A percentile compares a stretch with the other conserved stretches of the same genome.
Evolutionary conservation across 2,113 vertebrate species (phyloP).

Genomic region (Urocynchramus pylzowi): DNA sequence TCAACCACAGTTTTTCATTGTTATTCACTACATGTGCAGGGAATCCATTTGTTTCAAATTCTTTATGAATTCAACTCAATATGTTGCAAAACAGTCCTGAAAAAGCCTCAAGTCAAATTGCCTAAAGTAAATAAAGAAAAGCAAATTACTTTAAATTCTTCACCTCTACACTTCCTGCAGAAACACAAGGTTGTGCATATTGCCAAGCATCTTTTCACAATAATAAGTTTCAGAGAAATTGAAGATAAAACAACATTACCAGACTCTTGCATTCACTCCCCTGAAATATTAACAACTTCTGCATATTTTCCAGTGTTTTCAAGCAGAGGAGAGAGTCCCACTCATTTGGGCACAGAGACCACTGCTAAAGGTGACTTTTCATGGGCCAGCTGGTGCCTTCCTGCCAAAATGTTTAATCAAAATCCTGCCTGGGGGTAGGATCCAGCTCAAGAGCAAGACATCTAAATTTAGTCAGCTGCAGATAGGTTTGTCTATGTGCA

Average conservation of each 20-base stretch:
- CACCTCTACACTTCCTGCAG: background rate
- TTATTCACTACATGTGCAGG: background rate
- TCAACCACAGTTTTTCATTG: background rate
- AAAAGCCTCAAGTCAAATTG: background rate
- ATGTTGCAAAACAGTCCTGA: background rate
- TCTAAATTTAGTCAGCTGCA: background rate
- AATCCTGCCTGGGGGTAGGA: background rate
- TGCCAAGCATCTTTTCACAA: background rate
- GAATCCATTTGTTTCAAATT: background rate
- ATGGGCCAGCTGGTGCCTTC: background rate
- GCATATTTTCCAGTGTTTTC: background rate
- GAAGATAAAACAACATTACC: background rate
- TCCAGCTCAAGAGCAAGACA: background rate
- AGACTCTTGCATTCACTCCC: background rate
- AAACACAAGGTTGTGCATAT: background rate
- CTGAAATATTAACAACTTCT: background rate
- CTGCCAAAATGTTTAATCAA: background rate
- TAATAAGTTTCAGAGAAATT: background rate
- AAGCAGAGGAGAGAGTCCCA: background rate
- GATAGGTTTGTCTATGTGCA: accelerated
- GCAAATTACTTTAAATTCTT: background rate
- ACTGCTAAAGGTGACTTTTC: background rate
- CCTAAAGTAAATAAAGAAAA: background rate
- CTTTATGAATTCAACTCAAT: background rate
- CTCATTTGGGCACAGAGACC: background rate